Base-by-base conservation (phyloP, 2,888 invertebrate species). In the Oxycera nigricornis region DNA sequence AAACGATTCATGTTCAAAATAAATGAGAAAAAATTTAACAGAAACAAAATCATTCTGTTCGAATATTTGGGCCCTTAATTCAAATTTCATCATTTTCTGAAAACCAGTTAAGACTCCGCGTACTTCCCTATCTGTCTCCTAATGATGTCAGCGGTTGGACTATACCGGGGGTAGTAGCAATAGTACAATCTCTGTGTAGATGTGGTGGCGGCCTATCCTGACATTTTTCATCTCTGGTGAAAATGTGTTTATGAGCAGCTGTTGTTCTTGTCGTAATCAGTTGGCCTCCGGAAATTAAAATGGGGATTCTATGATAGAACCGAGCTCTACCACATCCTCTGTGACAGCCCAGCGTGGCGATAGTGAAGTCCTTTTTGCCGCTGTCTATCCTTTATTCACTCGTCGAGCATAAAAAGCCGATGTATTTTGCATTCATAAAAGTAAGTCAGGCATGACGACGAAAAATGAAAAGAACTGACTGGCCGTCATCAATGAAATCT, bases 211-310 rank as follows among this genome's bases (percentile, higher is more conserved):
- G 35, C 26, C 57, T 72, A 35, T 72, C 35, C 59, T 76, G 74
- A 76, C 74, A 76, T 76, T 76, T 76, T 62, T 65, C 74, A 62
- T 59, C 59, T 59, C 41, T 57, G 50, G 46, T 70, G 72, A 73
- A 73, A 76, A 73, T 74, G 73, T 74, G 74, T 72, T 74, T 74
- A 74, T 68, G 73, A 73, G 74, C 76, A 76, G 76, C 76, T 76
- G 76, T 76, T 76, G 73, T 76, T 76, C 72, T 76, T 76, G 74
- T 74, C 74, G 74, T 76, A 73, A 74, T 74, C 72, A 76, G 74
- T 76, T 76, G 74, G 76, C 76, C 76, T 74, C 72, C 74, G 74
- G 76, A 76, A 76, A 76, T 73, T 76, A 68, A 76, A 76, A 76
- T 73, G 73, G 73, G 61, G 73, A 62, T 50, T 26, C 55, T n/a